phyloP scores from a whole-genome alignment of 2,113 vertebrate species.

The Monarcha castaneiventris region DNA sequence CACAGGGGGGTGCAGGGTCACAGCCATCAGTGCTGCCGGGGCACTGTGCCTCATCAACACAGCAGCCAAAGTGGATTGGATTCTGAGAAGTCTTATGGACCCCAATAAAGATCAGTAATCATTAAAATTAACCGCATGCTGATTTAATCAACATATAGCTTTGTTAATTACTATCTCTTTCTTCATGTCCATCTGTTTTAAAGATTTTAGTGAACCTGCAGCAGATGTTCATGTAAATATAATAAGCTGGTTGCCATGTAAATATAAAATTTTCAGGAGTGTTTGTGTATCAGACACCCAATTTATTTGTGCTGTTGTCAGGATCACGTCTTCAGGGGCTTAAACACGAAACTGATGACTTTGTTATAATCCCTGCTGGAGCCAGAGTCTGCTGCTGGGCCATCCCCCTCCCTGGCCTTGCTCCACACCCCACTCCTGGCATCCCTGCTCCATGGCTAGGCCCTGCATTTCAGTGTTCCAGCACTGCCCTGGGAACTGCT shows the following conservation, averaged over 20 bases:
- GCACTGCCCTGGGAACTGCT: background rate
- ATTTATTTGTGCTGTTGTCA: slow-evolving; percentile 24
- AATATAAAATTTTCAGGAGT: slow-evolving; percentile 61
- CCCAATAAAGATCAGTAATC: slow-evolving; percentile 68
- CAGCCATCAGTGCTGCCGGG: accelerated
- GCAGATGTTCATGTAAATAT: slow-evolving; percentile 82
- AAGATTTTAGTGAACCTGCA: slow-evolving; percentile 71
- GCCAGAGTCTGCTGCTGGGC: background rate
- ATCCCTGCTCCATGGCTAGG: background rate
- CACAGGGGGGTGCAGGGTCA: accelerated
- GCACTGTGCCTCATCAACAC: background rate
- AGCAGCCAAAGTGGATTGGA: background rate
- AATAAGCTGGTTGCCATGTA: slow-evolving; percentile 70
- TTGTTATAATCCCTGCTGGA: background rate
- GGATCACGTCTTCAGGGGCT: background rate
- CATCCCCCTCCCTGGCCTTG: background rate
- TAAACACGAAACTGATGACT: slow-evolving; percentile 11
- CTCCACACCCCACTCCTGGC: accelerated
- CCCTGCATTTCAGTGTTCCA: background rate
- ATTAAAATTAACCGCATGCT: slow-evolving; percentile 75
- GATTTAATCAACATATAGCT: slow-evolving; percentile 79
- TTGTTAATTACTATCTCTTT: slow-evolving; percentile 76
- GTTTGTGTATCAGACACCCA: slow-evolving; percentile 25
- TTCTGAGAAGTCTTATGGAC: slow-evolving; percentile 47
- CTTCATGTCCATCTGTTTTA: slow-evolving; percentile 78